phyloP scores from a whole-genome alignment of 1,140 invertebrate species.

The Cotesia vestalis region DNA sequence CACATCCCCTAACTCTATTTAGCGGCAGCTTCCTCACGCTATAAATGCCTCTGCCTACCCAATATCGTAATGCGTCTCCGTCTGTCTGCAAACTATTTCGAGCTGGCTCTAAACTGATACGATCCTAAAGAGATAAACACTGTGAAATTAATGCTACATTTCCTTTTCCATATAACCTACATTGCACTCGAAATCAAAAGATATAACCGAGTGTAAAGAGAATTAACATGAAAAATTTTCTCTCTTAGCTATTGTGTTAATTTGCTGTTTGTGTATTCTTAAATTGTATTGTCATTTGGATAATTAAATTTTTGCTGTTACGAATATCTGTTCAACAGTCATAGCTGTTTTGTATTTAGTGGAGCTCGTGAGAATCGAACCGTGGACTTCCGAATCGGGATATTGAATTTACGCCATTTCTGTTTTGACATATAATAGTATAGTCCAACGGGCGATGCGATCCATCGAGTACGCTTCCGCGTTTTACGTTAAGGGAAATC shows the following conservation, averaged over 20 bases:
- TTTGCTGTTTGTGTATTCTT: not conserved
- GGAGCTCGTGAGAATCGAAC: conserved; percentile 27
- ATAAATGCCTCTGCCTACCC: conserved; percentile 1
- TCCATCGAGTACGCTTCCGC: conserved; percentile 50
- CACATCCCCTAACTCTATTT: conserved; percentile 37
- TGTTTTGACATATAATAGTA: conserved; percentile 59
- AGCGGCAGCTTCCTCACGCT: conserved; percentile 2
- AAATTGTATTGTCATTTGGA: not conserved
- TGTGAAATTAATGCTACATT: conserved; percentile 49
- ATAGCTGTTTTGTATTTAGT: conserved; percentile 23
- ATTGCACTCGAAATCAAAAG: not conserved
- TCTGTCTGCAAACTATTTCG: conserved; percentile 26
- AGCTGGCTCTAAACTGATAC: conserved; percentile 44
- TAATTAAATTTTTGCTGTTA: not conserved
- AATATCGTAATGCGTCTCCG: conserved; percentile 16
- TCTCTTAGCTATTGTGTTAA: too few species aligned
- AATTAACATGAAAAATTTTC: too few species aligned
- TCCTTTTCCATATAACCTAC: conserved; percentile 44
- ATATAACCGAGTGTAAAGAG: too few species aligned
- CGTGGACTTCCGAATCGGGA: conserved; percentile 45
- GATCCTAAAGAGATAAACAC: conserved; percentile 16
- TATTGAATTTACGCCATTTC: conserved; percentile 66
- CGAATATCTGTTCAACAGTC: not conserved
- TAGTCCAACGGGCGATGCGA: conserved; percentile 49
- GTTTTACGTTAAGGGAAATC: conserved; percentile 53